Percentiles rank a stretch among this genome's conserved stretches.
phyloP scores from a whole-genome alignment of 2,888 invertebrate species.

The Cheilosia urbana region DNA sequence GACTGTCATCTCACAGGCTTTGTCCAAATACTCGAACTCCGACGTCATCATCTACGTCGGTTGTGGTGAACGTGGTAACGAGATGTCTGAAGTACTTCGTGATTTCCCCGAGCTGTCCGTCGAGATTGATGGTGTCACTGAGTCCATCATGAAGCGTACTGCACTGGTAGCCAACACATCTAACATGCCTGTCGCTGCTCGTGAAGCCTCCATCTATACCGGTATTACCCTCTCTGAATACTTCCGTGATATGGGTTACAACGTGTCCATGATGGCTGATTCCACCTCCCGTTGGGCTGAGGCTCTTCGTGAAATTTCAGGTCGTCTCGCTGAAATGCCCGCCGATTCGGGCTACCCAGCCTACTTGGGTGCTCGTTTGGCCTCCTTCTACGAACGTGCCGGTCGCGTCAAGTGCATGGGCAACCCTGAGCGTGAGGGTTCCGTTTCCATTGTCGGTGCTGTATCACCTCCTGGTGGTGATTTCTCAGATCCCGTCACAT shows the following conservation, averaged over 20 bases:
- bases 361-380: conserved; percentile 98
- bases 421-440: conserved; percentile 99
- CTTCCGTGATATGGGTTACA: conserved; percentile 99
- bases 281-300: conserved; percentile 99
- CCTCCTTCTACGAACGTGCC: conserved; percentile 99
- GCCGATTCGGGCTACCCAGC: conserved; percentile 99
- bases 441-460: conserved; percentile 99
- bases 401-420: conserved; percentile 98
- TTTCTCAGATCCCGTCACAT: conserved; percentile 99
- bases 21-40: conserved; percentile 99
- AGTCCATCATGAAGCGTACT: conserved; percentile 99
- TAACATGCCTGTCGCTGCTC: conserved; percentile 99
- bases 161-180: conserved; percentile 99
- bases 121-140: conserved; percentile 97
- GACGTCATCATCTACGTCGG: conserved; percentile 99
- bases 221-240: conserved; percentile 99
- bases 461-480: conserved; percentile 99
- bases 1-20: conserved; percentile 99
- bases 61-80: conserved; percentile 99
- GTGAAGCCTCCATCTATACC: conserved; percentile 99
- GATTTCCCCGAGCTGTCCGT: conserved; percentile 99
- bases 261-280: conserved; percentile 99
- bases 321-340: conserved; percentile 99
- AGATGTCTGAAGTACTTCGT: conserved; percentile 99
- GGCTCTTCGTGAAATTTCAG: conserved; percentile 99